A percentile compares a stretch with the other conserved stretches of the same genome.
phyloP scores from a whole-genome alignment of 2,113 vertebrate genomes.

The Nanorana parkeri region DNA sequence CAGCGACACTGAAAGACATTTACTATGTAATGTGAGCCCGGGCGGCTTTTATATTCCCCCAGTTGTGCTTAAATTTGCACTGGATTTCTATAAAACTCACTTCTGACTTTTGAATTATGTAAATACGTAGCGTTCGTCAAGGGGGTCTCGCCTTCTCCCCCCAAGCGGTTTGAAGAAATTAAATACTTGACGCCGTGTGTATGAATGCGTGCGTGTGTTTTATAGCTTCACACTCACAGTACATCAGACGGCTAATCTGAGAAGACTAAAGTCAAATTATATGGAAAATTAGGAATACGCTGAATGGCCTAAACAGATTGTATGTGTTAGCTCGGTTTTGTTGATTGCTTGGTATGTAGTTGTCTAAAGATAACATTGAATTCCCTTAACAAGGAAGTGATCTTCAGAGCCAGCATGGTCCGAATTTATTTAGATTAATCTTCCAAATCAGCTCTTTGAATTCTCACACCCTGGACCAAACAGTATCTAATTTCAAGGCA shows the following conservation, averaged over 20 bases:
- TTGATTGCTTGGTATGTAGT: too few species aligned
- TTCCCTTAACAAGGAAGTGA: too few species aligned
- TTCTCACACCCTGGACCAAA: too few species aligned
- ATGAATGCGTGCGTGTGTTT: neutral
- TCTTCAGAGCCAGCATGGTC: too few species aligned
- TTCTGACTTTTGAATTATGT: constrained; percentile 5
- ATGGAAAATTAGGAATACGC: too few species aligned
- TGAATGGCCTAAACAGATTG: too few species aligned
- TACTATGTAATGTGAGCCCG: constrained; percentile 6
- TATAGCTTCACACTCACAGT: neutral
- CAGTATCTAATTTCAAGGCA: too few species aligned
- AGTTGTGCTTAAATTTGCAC: neutral
- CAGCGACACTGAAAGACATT: neutral
- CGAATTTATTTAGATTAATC: too few species aligned
- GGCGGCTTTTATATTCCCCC: neutral
- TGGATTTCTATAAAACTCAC: neutral
- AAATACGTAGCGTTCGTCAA: neutral
- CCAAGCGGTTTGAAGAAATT: neutral
- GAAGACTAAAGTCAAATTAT: too few species aligned
- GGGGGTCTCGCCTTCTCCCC: neutral
- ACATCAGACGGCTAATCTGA: neutral
- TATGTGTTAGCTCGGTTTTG: too few species aligned
- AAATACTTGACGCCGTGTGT: neutral
- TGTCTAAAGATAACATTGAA: too few species aligned
- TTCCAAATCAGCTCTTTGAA: too few species aligned